Evolutionary conservation across 2,888 invertebrate species (phyloP).

Genomic region (Torymus aiolomorphi): DNA sequence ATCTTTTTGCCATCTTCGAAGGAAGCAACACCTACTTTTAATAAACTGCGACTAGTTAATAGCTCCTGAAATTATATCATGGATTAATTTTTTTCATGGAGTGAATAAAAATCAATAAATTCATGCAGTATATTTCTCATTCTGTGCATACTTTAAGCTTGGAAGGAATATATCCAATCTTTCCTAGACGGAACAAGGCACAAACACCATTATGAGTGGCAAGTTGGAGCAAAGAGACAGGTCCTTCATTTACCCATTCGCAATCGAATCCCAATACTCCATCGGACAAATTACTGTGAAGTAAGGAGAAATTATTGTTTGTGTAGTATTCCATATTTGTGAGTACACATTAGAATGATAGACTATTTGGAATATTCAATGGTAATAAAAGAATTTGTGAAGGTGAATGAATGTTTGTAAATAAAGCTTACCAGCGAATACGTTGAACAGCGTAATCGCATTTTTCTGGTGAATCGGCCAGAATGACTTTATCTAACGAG

Average conservation of each 20-base stretch:
- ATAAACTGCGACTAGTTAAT: slow-evolving; percentile 80
- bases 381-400: slow-evolving; percentile 4
- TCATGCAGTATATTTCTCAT: slow-evolving; percentile 2
- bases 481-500: slow-evolving; percentile 68
- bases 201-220: slow-evolving; percentile 84
- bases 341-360: too few relatives aligned
- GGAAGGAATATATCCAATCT: slow-evolving; percentile 79
- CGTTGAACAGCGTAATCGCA: slow-evolving; percentile 73
- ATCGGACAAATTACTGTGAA: slow-evolving; percentile 69
- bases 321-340: too few relatives aligned
- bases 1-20: slow-evolving; percentile 84
- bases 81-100: slow-evolving; percentile 7
- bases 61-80: slow-evolving; percentile 74
- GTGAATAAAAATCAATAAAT: slow-evolving; percentile 12
- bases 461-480: slow-evolving; percentile 72
- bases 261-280: slow-evolving; percentile 86
- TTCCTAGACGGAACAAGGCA: slow-evolving; percentile 82
- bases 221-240: slow-evolving; percentile 85
- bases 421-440: slow-evolving; percentile 69
- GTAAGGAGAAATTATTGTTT: too few relatives aligned
- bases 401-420: slow-evolving; percentile 49
- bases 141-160: slow-evolving; percentile 78
- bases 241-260: slow-evolving; percentile 86
- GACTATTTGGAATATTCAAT: too few relatives aligned
- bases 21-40: slow-evolving; percentile 87